Evolutionary conservation across 2,113 vertebrate species (phyloP), one percentile per base, ranked within the genome.

Genomic region (Pontoporia blainvillei): DNA sequence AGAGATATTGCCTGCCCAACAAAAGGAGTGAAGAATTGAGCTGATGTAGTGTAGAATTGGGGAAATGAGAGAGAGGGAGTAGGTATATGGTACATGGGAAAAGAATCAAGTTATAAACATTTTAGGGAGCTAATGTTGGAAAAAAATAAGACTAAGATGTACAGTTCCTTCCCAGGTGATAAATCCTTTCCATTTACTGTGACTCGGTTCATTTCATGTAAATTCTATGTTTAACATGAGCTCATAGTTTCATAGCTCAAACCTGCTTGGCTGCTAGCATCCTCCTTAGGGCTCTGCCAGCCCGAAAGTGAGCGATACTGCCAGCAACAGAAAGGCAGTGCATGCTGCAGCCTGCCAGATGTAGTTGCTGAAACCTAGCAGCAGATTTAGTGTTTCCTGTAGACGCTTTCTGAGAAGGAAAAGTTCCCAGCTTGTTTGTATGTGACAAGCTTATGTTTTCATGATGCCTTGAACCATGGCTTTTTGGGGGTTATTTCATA

Each of bases 371-470:
- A 91, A 92, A 85, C 11, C 73, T 39, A 84, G 66, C 83, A 73
- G 73, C 57, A 94, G 90, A 81, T 94, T 96, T 66, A 76, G 94
- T 82, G 87, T 76, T 98, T 97, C 96, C 97, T 93, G 91, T 44
- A 46, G 71, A 82, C 52, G 86, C 75, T 89, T 84, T 93, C 92
- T 46, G 86, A 93, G 71, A 90, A 49, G 84, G 79, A 66, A 93
- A 94, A 57, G 75, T 96, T 92, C 92, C 90, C 92, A 90, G 96
- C 86, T 95, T 90, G 84, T 95, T 96, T 93, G 78, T 92, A 78
- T 75, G 57, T 86, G 96, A 91, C 73, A 23, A 75, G 59, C 86
- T 95, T 82, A 57, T 97, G 94, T 97, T 96, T 96, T 97, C 75
- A 69, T 36, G 81, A 97, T 75, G 83, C 59, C 93, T 95, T 96